Base-by-base conservation (phyloP, 1,140 invertebrate species). In the Theocolax elegans region DNA sequence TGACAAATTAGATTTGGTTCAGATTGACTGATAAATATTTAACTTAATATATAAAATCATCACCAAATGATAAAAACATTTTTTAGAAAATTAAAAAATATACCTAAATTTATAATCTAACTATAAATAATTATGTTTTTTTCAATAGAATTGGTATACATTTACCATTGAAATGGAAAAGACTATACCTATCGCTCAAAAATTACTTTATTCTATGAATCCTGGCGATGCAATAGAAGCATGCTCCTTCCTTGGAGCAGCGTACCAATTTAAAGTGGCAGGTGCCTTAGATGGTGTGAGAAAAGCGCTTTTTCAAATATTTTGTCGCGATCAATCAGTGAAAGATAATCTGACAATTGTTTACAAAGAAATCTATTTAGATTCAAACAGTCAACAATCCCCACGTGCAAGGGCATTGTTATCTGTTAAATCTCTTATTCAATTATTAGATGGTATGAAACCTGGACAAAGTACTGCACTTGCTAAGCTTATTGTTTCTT, bases 241-340 rank as follows among this genome's bases (percentile, higher is more conserved):
- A 0, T 92, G 96, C 46, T 90, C 93, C 56, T 94, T 97, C 78
- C 93, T 97, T 72, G 93, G 93, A 0, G 90, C 90, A 0, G 92
- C 92, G 3, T 92, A 91, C 78, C 89, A 93, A 76, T 95, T 95
- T 80, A 90, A 91, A 54, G 87, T 96, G 15, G 86, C 89, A 42
- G 90, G 92, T 8, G 90, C 93, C 12, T 88, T 91, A 75, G 74
- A 83, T 25, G 93, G 92, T 12, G 89, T 96, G 25, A 87, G 89
- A 15, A 88, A 91, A 75, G 95, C 96, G 89, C 81, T 97, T 51
- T 86, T 89, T 54, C 88, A 96, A 68, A 48, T 89, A 85, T 76
- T 93, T 90, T 86, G 78, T 86, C 80, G 83, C 81, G 86, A 87
- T 90, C 64, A 89, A 86, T 81, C 78, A 31, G 83, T 86, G 0